Evolutionary conservation across 2,797 vertebrate species (phyloP).

Genomic region (Anomalospiza imberbis): DNA sequence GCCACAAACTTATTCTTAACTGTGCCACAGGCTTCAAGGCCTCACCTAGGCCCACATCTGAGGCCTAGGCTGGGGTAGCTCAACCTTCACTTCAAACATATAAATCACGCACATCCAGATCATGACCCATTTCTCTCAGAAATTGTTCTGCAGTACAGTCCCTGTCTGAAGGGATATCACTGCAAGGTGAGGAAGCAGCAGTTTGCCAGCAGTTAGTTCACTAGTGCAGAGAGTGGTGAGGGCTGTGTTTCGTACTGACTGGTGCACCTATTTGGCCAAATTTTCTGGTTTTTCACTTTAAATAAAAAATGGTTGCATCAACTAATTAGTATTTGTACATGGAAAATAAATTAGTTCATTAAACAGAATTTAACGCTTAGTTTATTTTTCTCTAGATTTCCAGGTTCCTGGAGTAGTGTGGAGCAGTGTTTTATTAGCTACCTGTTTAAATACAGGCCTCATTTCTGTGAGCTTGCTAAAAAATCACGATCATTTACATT

Average conservation of each 20-base stretch:
- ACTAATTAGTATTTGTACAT: background rate
- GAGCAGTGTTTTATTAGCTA: background rate
- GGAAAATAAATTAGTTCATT: background rate
- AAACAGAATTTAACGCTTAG: background rate
- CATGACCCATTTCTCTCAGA: too few species aligned
- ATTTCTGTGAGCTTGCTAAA: background rate
- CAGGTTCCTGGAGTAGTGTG: background rate
- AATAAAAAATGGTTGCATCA: background rate
- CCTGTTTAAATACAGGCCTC: background rate
- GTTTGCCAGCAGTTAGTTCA: background rate
- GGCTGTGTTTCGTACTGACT: background rate
- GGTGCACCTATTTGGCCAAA: background rate
- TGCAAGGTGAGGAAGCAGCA: background rate
- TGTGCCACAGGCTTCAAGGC: too few species aligned
- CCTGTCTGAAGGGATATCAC: background rate
- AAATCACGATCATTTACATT: background rate
- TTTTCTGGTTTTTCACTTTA: background rate
- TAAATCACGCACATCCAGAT: too few species aligned
- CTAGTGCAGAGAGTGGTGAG: background rate
- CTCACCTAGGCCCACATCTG: too few species aligned
- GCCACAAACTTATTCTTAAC: too few species aligned
- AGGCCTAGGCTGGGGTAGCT: too few species aligned
- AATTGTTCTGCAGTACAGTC: too few species aligned
- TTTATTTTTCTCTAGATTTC: background rate
- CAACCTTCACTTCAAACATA: too few species aligned